Conservation (phyloP, 2,888 invertebrate species). For the Euzophera pinguis region DNA sequence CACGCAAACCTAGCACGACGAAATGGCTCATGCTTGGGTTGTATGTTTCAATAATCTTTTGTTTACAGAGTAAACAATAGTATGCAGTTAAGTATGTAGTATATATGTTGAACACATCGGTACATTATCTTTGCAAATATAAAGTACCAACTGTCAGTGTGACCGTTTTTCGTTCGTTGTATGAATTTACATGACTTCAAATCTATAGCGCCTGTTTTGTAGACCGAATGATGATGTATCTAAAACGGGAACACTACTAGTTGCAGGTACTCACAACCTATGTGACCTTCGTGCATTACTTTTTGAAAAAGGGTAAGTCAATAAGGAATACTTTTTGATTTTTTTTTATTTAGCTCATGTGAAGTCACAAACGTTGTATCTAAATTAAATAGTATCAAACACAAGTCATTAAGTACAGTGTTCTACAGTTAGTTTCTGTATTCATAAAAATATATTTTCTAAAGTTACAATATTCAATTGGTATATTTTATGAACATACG, state of each 20-base stretch:
- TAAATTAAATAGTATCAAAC: too few relatives aligned
- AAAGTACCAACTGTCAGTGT: background rate
- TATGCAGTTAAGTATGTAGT: slow-evolving; percentile 11
- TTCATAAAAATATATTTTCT: too few relatives aligned
- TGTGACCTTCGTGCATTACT: background rate
- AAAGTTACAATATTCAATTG: too few relatives aligned
- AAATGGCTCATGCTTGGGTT: slow-evolving; percentile 1
- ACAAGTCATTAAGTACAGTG: too few relatives aligned
- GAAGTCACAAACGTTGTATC: too few relatives aligned
- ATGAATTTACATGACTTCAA: too few relatives aligned
- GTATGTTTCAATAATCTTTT: slow-evolving; percentile 5
- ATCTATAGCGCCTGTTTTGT: too few relatives aligned
- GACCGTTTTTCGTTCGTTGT: background rate
- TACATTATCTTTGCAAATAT: background rate
- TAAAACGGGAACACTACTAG: background rate
- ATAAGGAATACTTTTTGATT: too few relatives aligned
- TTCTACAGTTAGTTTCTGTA: too few relatives aligned
- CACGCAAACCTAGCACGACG: slow-evolving; percentile 10
- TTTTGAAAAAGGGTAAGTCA: too few relatives aligned
- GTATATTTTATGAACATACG: too few relatives aligned
- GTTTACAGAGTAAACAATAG: slow-evolving; percentile 3
- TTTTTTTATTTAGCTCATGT: too few relatives aligned
- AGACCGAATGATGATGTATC: background rate
- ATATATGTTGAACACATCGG: background rate
- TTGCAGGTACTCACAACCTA: background rate